Base-by-base conservation (phyloP, 2,888 invertebrate genomes). In the Apotomis capreana region DNA sequence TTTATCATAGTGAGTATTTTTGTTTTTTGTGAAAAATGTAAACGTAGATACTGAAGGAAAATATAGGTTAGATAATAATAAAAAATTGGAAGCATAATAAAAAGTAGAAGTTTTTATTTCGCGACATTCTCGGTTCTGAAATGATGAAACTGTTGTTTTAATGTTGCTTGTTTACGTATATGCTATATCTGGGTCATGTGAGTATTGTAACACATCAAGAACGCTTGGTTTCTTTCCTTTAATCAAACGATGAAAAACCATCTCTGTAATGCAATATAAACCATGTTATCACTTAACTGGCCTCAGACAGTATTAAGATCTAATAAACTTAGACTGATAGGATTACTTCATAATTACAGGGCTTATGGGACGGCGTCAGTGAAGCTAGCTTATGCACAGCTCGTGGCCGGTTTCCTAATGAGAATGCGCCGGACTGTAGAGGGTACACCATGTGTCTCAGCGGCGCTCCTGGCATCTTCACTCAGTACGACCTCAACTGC, bases 381-480 rank as follows among this genome's bases (percentile, higher is more conserved):
- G 69, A 80, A 69, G 84, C 83, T 2, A 76, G 78, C 1, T 69
- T 84, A 70, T 92, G 92, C 72, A 83, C 79, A 0, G 74, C 82
- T 0, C 83, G 84, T 13, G 92, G 92, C 69, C 86, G 87, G 74
- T 92, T 87, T 71, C 87, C 90, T 2, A 88, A 90, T 75, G 83
- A 89, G 62, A 80, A 83, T 26, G 78, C 79, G 3, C 78, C 81
- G 4, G 84, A 87, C 62, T 93, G 93, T 71, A 80, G 86, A 4
- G 91, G 91, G 0, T 92, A 86, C 76, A 86, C 88, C n/a, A 87
- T 91, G 79, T 93, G 93, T 70, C 78, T 92, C 0, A 78, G 79
- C 6, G 82, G 82, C 0, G 85, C 84, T 0, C 76, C 81, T 0
- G 78, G 76, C 3, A 83, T 80, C 12, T 90, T 85, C 74, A 84